These are phyloP conservation scores for Machaerirhynchus nigripectus DNA, from an alignment of 2,113 vertebrate species.

Conservation along the genomic window DNA sequence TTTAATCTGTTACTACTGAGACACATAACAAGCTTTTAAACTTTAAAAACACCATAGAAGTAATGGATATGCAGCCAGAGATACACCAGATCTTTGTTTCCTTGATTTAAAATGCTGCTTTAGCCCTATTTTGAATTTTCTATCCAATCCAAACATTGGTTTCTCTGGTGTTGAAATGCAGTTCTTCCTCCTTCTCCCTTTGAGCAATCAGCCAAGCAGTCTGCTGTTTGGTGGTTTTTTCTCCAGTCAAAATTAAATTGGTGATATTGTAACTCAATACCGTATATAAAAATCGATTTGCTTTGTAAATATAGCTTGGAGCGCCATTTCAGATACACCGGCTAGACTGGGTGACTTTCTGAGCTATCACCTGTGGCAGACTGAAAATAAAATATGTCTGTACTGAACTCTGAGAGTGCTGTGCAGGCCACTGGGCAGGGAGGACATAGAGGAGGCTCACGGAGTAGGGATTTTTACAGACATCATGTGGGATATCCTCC, in stretches of 20 bases:
- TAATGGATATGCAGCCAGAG: neutral
- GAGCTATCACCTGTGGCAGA: neutral
- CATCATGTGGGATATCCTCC: neutral
- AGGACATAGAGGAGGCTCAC: neutral
- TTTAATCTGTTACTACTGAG: neutral
- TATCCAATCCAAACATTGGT: neutral
- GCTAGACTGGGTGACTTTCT: neutral
- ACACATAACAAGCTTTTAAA: neutral
- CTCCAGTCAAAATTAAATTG: neutral
- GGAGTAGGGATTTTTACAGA: neutral
- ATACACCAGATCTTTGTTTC: neutral
- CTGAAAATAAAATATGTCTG: neutral
- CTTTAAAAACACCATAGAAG: neutral
- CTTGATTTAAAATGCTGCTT: neutral
- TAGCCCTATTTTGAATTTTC: neutral
- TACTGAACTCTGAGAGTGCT: neutral
- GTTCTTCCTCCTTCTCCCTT: neutral
- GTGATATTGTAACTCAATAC: neutral
- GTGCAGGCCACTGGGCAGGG: neutral
- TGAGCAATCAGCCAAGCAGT: neutral
- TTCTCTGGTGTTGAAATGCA: neutral
- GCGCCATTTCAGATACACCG: neutral
- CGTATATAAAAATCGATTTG: conserved; percentile 13
- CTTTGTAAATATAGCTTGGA: neutral
- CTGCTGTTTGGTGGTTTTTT: neutral